Evolutionary conservation across 2,797 vertebrate species (phyloP).

Genomic region (Chrysolophus pictus): DNA sequence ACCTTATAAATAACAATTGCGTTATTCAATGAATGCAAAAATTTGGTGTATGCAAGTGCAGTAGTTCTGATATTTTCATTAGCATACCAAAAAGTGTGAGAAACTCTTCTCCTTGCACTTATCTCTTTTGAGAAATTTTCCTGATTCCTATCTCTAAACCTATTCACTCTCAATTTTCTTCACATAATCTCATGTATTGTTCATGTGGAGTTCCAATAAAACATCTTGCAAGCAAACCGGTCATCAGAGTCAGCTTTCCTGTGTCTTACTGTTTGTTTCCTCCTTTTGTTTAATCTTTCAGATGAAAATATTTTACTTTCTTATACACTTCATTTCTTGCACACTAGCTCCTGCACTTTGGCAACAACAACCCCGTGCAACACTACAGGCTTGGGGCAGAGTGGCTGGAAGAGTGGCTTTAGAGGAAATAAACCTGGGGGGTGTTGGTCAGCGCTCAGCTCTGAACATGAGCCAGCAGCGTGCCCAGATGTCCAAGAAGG

Average conservation of each 20-base stretch:
- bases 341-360: too few relatives aligned
- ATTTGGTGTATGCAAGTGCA: neutral
- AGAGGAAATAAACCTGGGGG: too few relatives aligned
- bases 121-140: neutral
- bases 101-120: neutral
- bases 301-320: neutral
- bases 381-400: too few relatives aligned
- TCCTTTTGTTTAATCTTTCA: neutral
- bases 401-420: too few relatives aligned
- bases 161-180: neutral
- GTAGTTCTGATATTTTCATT: neutral
- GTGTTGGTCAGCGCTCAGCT: too few relatives aligned
- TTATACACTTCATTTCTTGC: neutral
- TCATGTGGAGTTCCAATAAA: neutral
- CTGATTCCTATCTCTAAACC: neutral
- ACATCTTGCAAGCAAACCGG: neutral
- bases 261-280: neutral
- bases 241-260: neutral
- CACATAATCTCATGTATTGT: neutral
- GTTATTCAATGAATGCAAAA: neutral
- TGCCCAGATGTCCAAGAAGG: too few relatives aligned
- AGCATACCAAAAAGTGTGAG: neutral
- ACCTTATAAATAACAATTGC: neutral
- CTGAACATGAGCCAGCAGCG: too few relatives aligned
- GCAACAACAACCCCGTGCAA: too few relatives aligned